A percentile compares a stretch with the other conserved stretches of the same genome.
Conservation (phyloP, 1,140 invertebrate genomes). For the Trialeurodes vaporariorum region DNA sequence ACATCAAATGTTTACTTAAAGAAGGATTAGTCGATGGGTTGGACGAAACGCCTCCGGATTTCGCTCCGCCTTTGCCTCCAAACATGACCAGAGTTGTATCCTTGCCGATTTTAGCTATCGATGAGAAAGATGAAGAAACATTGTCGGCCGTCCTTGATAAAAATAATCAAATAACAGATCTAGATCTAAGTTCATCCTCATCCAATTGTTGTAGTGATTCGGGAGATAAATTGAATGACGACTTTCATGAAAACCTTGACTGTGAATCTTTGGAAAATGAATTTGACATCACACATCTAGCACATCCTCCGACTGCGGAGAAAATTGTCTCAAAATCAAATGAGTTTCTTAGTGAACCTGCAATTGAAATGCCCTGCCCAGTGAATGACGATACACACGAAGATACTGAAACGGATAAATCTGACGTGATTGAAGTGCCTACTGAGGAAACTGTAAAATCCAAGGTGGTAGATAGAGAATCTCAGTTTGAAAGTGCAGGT, state of each 20-base stretch:
- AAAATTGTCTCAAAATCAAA: background rate
- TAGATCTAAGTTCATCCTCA: constrained; percentile 3
- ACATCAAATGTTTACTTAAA: constrained; percentile 58
- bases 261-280: background rate
- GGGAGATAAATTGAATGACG: background rate
- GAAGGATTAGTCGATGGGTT: constrained; percentile 47
- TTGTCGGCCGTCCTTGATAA: background rate
- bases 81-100: constrained; percentile 53
- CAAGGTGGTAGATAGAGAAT: background rate
- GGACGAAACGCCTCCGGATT: constrained; percentile 40
- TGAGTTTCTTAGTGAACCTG: background rate
- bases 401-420: constrained; percentile 6
- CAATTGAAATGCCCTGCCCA: too few species aligned
- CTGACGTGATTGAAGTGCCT: background rate
- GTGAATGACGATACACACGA: background rate
- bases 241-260: background rate
- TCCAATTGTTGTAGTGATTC: background rate
- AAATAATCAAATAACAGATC: constrained; percentile 10
- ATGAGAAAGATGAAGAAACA: constrained; percentile 1
- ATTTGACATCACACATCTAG: background rate
- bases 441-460: background rate
- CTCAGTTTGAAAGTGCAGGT: background rate
- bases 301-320: background rate
- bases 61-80: constrained; percentile 41
- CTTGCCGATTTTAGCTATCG: constrained; percentile 36